Conservation (phyloP, 2,888 invertebrate species). For the Cataglyphis cursor region DNA sequence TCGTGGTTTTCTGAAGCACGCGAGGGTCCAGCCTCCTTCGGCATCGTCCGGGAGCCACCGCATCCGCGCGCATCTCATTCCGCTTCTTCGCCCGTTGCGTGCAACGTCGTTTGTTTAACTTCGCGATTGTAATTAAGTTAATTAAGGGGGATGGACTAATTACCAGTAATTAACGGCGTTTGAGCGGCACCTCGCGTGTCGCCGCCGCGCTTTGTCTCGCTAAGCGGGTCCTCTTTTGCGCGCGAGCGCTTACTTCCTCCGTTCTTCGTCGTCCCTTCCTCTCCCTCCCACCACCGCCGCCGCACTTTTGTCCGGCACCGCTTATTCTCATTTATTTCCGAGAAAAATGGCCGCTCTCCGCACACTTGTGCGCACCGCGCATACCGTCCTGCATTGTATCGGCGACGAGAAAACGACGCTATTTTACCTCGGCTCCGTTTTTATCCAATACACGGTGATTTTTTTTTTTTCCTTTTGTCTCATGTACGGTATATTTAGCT, state of each 20-base stretch:
- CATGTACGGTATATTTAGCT: neutral
- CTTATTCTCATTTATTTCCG: slow-evolving; percentile 36
- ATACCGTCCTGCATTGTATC: slow-evolving; percentile 2
- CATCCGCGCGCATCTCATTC: slow-evolving; percentile 73
- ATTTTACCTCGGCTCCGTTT: slow-evolving; percentile 29
- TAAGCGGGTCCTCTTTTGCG: slow-evolving; percentile 49
- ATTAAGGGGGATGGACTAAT: slow-evolving; percentile 80
- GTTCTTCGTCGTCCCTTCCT: slow-evolving; percentile 5
- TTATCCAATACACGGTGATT: slow-evolving; percentile 3
- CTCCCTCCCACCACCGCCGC: neutral
- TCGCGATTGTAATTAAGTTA: slow-evolving; percentile 82
- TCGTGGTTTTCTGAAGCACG: slow-evolving; percentile 60
- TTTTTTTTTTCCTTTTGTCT: slow-evolving; percentile 17
- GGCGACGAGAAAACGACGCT: slow-evolving; percentile 9
- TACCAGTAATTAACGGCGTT: slow-evolving; percentile 81
- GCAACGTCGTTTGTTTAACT: slow-evolving; percentile 78
- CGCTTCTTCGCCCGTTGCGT: slow-evolving; percentile 65
- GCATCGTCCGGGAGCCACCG: slow-evolving; percentile 58
- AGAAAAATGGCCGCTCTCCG: slow-evolving; percentile 23
- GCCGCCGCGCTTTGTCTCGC: slow-evolving; percentile 53
- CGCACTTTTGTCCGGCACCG: slow-evolving; percentile 18
- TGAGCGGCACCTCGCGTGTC: slow-evolving; percentile 79
- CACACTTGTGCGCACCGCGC: neutral
- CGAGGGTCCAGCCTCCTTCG: slow-evolving; percentile 62
- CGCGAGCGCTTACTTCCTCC: slow-evolving; percentile 13